Evolutionary conservation across 1,140 invertebrate genomes (phyloP), one percentile per base, ranked within the genome.

Genomic region (Cyphomyrmex costatus): DNA sequence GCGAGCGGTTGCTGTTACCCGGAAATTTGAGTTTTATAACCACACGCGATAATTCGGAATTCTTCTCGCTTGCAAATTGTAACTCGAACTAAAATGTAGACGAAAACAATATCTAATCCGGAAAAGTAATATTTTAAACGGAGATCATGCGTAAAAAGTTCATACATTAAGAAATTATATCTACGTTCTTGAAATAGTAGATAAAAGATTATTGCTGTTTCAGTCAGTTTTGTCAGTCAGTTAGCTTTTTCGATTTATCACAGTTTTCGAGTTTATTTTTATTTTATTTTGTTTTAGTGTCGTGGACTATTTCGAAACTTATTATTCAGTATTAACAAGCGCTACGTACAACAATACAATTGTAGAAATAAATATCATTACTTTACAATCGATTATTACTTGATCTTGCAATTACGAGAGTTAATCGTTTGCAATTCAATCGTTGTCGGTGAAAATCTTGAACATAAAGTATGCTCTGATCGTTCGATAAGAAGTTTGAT

Each of bases 371-470:
- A 82, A 12, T 21, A 2, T 73, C 19, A 73, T 46, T 71, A 82
- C 30, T 73, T 82, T 82, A 82, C 33, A 82, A 58, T 21, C 78
- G 65, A 80, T 80, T 10, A 24, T 6, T 21, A 36, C 16, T 27
- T 60, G 53, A 82, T 33, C 53, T 21, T 65, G 58, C 58, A 36
- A 58, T 42, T 16, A 82, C 36, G 53, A 21, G 36, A 27, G 24
- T 82, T 60, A 82, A 82, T 56, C 71, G 71, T 14, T 49, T 24
- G 36, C 19, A 53, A 82, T 71, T 30, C 78, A 56, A 71, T 82
- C 53, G 24, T 3, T 19, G 12, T 58, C 51, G 66, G n/a, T 21
- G 46, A 33, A 78, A 53, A 36, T 21, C 7, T 53, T 66, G 21
- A 58, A 24, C 51, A 24, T 49, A 21, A 21, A 5, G 16, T 36